phyloP scores from a whole-genome alignment of 2,888 invertebrate genomes.

The Epinotia bilunana region DNA sequence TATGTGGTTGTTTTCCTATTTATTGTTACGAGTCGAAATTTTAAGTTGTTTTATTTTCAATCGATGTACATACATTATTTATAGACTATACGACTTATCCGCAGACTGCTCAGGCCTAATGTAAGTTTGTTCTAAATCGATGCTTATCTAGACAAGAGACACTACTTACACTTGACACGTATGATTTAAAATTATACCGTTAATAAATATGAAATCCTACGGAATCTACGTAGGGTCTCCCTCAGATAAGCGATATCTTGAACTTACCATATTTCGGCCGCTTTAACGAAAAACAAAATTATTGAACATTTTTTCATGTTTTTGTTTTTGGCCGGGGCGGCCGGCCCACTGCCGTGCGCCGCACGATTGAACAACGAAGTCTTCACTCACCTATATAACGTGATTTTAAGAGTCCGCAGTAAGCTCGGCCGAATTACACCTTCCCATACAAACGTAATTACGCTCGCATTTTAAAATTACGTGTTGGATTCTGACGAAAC shows the following conservation, averaged over 20 bases:
- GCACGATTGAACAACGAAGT: conserved; percentile 46
- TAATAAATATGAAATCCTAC: neutral
- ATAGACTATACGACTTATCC: conserved; percentile 50
- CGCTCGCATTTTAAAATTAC: too few species aligned
- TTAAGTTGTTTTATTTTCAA: conserved; percentile 39
- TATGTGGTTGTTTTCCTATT: conserved; percentile 55
- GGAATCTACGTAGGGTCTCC: neutral
- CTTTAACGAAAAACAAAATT: neutral
- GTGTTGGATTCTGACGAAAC: too few species aligned
- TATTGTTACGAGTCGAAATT: conserved; percentile 54
- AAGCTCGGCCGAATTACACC: too few species aligned
- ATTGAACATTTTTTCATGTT: neutral
- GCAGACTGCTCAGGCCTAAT: conserved; percentile 55
- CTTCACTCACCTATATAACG: conserved; percentile 27
- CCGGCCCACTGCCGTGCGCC: conserved; percentile 16
- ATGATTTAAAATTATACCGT: neutral
- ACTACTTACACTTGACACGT: neutral
- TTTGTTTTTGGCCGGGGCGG: conserved; percentile 19
- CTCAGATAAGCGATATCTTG: conserved; percentile 5
- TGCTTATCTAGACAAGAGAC: neutral
- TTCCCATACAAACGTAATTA: too few species aligned
- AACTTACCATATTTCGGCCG: conserved; percentile 6
- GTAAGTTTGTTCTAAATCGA: conserved; percentile 41
- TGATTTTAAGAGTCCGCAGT: too few species aligned
- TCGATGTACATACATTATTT: conserved; percentile 56